phyloP scores from a whole-genome alignment of 1,140 invertebrate species.

The Orchesella cincta region DNA sequence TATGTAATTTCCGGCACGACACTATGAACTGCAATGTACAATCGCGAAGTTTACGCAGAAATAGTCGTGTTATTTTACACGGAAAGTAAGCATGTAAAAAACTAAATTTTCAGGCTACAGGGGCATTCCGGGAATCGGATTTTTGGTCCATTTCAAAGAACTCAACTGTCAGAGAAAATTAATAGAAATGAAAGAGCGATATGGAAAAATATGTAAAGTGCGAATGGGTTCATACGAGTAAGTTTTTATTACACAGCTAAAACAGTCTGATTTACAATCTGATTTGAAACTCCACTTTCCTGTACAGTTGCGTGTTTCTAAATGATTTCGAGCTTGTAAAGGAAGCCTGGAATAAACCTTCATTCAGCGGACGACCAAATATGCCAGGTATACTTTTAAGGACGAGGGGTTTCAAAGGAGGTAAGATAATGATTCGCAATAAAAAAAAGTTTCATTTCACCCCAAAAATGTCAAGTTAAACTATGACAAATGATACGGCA shows the following conservation, averaged over 20 bases:
- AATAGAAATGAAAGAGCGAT: conserved; percentile 13
- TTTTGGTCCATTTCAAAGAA: conserved; percentile 35
- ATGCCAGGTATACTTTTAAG: conserved; percentile 31
- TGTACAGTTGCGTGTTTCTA: conserved; percentile 12
- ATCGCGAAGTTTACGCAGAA: no score
- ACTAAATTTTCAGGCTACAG: neutral
- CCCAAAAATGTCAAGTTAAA: neutral
- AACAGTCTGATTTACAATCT: neutral
- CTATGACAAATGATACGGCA: neutral
- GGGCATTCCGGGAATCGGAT: conserved; percentile 41
- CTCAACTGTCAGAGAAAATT: conserved; percentile 32
- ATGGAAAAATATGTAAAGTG: conserved; percentile 37
- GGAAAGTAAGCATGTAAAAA: no score
- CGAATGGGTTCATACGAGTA: conserved; percentile 44
- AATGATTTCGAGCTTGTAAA: conserved; percentile 38
- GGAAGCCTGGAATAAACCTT: conserved; percentile 37
- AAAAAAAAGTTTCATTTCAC: no score
- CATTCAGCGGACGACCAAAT: conserved; percentile 42
- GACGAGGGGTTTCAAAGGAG: conserved; percentile 17
- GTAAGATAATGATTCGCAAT: neutral
- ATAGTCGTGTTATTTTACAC: no score
- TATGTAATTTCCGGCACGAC: no score
- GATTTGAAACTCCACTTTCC: neutral
- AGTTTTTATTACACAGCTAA: neutral
- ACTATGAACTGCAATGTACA: no score